phyloP scores from a whole-genome alignment of 2,113 vertebrate genomes.

The Vanacampus margaritifer region DNA sequence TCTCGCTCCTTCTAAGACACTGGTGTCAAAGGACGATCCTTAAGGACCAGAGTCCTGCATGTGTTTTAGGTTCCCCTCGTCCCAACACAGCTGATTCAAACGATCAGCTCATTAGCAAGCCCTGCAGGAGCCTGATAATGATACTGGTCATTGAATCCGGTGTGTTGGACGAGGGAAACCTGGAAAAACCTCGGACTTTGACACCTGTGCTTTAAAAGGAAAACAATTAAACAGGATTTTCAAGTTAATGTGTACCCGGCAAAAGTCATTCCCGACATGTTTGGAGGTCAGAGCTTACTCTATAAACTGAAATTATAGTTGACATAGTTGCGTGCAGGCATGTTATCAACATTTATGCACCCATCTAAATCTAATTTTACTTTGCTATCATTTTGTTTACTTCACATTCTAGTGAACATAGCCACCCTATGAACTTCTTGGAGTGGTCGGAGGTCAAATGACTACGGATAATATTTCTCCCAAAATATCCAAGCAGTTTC shows the following conservation, averaged over 20 bases:
- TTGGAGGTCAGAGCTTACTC: background rate
- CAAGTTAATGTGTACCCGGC: constrained; percentile 31
- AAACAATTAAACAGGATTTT: constrained; percentile 31
- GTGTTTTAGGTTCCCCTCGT: no score
- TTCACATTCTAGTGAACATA: constrained; percentile 9
- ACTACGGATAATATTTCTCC: constrained; percentile 54
- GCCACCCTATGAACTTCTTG: constrained; percentile 30
- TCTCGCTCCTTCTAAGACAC: background rate
- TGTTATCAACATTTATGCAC: background rate
- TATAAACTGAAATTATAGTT: background rate
- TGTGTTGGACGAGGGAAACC: no score
- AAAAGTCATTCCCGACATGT: background rate
- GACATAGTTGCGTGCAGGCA: background rate
- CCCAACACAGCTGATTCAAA: no score
- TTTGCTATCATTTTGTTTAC: background rate
- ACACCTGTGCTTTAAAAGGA: background rate
- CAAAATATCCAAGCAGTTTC: constrained; percentile 58
- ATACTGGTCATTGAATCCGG: no score
- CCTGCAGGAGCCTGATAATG: no score
- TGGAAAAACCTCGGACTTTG: no score
- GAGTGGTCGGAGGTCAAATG: constrained; percentile 58
- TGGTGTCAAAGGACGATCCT: no score
- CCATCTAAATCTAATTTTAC: background rate
- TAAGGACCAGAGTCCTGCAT: no score
- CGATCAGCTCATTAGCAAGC: no score